Conservation (phyloP, 1,140 invertebrate species). For the Pachypeltis micranthus region DNA sequence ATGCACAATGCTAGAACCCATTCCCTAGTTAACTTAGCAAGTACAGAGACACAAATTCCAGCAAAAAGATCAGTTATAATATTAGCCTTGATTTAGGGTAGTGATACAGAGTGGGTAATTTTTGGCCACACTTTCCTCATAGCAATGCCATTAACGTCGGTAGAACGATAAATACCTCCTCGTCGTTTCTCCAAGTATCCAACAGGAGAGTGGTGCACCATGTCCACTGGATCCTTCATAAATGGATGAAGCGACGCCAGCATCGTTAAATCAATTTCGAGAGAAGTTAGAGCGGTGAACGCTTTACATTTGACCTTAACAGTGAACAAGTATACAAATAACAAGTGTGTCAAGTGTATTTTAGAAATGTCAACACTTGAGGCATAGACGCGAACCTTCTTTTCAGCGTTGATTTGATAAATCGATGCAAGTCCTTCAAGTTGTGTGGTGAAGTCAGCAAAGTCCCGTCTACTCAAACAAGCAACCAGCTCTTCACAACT, state of each 20-base stretch:
- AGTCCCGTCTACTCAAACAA: slow-evolving; percentile 68
- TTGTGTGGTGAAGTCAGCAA: slow-evolving; percentile 84
- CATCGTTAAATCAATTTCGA: slow-evolving; percentile 81
- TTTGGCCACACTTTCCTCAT: no score
- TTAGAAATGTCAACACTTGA: background rate
- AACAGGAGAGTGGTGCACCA: slow-evolving; percentile 81
- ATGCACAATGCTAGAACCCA: no score
- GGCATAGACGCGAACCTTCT: slow-evolving; percentile 42
- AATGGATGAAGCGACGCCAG: slow-evolving; percentile 69
- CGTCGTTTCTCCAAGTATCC: slow-evolving; percentile 62
- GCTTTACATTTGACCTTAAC: slow-evolving; percentile 82
- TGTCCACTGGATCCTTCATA: slow-evolving; percentile 70
- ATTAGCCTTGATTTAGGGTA: no score
- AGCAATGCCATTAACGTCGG: no score
- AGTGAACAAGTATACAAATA: no score
- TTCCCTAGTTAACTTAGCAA: no score
- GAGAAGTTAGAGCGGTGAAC: slow-evolving; percentile 77
- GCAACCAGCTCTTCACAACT: slow-evolving; percentile 76
- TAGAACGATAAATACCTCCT: slow-evolving; percentile 51
- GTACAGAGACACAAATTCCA: no score
- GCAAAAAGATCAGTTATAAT: no score
- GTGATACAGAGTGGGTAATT: no score
- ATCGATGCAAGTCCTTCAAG: slow-evolving; percentile 82
- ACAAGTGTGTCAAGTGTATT: no score
- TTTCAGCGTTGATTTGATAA: slow-evolving; percentile 87